Percentiles rank a stretch among this genome's conserved stretches.
These are phyloP conservation scores for Cosmorhoe ocellata DNA, from an alignment of 2,888 invertebrate genomes.

Conservation along the genomic window DNA sequence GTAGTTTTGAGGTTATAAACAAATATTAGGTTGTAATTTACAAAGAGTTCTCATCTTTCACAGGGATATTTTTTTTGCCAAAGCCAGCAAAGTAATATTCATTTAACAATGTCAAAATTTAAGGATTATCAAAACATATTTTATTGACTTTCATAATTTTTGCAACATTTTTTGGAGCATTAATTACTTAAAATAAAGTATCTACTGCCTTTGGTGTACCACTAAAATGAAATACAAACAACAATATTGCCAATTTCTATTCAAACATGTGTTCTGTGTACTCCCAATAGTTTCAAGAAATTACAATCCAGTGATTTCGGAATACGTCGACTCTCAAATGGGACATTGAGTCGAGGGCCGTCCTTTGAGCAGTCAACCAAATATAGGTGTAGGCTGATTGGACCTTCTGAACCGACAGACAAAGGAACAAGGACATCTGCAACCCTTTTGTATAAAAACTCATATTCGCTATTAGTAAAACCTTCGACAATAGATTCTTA, in stretches of 20 bases:
- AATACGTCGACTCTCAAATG: conserved; percentile 15
- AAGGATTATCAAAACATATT: too few relatives aligned
- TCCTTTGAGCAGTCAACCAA: conserved; percentile 30
- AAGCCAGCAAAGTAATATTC: too few relatives aligned
- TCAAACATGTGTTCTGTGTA: not conserved
- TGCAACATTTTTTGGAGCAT: too few relatives aligned
- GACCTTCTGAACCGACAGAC: conserved; percentile 25
- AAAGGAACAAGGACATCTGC: conserved; percentile 30
- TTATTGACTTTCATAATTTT: too few relatives aligned
- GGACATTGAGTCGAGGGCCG: conserved; percentile 6
- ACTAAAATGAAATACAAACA: not conserved
- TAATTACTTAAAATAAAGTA: too few relatives aligned
- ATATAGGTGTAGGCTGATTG: conserved; percentile 29
- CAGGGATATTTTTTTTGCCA: too few relatives aligned
- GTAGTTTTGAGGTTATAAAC: too few relatives aligned
- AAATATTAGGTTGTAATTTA: too few relatives aligned
- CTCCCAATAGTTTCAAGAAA: conserved; percentile 2
- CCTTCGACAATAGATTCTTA: conserved; percentile 24
- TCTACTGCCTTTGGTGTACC: too few relatives aligned
- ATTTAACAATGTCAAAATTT: too few relatives aligned
- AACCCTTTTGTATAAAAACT: conserved; percentile 25
- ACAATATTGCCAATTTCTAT: too few relatives aligned
- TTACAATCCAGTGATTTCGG: conserved; percentile 17
- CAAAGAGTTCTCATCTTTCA: too few relatives aligned
- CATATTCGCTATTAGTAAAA: conserved; percentile 25